Evolutionary conservation across 2,888 invertebrate species (phyloP).

Genomic region (Lymantria monacha): DNA sequence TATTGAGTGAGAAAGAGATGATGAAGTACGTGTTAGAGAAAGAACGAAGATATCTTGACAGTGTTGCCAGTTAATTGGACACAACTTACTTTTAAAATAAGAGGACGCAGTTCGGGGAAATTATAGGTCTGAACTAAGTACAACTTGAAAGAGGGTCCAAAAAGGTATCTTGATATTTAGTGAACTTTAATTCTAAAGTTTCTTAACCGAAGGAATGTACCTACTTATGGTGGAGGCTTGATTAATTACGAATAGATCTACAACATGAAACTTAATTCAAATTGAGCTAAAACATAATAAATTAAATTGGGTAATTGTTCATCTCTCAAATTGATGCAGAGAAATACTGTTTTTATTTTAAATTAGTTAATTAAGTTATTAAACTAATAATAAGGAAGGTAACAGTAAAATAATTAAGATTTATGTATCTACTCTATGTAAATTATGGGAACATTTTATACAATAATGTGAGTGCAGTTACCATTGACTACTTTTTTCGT

Average conservation of each 20-base stretch:
- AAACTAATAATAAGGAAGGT: conserved; percentile 18
- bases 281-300: not conserved
- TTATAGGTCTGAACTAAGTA: conserved; percentile 54
- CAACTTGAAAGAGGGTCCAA: conserved; percentile 47
- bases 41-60: conserved; percentile 49
- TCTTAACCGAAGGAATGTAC: conserved; percentile 33
- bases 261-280: conserved; percentile 3
- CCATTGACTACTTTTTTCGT: conserved; percentile 21
- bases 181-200: conserved; percentile 41
- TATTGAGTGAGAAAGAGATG: conserved; percentile 55
- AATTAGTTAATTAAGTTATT: conserved; percentile 28
- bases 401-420: conserved; percentile 31
- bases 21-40: conserved; percentile 39
- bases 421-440: conserved; percentile 23
- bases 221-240: conserved; percentile 18
- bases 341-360: not conserved
- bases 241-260: conserved; percentile 21
- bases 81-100: conserved; percentile 60
- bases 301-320: not conserved
- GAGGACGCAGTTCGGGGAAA: conserved; percentile 56
- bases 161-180: conserved; percentile 43
- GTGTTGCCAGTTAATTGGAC: conserved; percentile 72
- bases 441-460: conserved; percentile 30
- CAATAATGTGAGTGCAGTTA: conserved; percentile 28
- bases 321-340: not conserved